phyloP scores from a whole-genome alignment of 1,140 invertebrate species.

The Pseudomyrmex concolor region DNA sequence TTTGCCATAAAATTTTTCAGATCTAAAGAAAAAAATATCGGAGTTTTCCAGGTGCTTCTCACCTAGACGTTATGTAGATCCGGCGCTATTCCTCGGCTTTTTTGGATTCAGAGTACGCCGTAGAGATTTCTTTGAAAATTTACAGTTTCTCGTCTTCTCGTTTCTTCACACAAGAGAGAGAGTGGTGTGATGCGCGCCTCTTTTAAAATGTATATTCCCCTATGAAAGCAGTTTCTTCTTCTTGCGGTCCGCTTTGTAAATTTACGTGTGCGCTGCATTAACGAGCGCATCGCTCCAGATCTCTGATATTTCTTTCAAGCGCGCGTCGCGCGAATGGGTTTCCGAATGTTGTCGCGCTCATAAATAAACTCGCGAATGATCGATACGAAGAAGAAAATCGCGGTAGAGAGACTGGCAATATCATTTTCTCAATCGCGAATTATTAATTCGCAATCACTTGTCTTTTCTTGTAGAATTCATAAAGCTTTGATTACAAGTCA shows the following conservation, averaged over 20 bases:
- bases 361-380: not conserved
- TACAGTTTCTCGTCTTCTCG: slow-evolving; percentile 9
- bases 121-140: slow-evolving; percentile 46
- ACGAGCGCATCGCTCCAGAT: not conserved
- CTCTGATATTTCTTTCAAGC: slow-evolving; percentile 10
- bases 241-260: slow-evolving; percentile 8
- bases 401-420: not conserved
- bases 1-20: not conserved
- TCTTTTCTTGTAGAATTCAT: not conserved
- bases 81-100: not conserved
- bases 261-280: slow-evolving; percentile 22
- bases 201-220: not conserved
- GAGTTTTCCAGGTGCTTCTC: not conserved
- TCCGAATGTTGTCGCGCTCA: not conserved
- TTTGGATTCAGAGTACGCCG: slow-evolving; percentile 4
- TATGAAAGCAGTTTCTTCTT: not conserved
- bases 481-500: not conserved
- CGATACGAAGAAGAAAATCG: not conserved
- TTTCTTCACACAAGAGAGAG: not conserved
- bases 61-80: slow-evolving; percentile 3
- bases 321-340: not conserved
- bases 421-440: not conserved
- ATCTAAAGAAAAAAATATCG: not conserved
- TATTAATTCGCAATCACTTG: not conserved
- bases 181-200: not conserved